These are phyloP conservation scores for Dorcus hopei DNA, from an alignment of 2,888 invertebrate genomes.

Conservation along the genomic window DNA sequence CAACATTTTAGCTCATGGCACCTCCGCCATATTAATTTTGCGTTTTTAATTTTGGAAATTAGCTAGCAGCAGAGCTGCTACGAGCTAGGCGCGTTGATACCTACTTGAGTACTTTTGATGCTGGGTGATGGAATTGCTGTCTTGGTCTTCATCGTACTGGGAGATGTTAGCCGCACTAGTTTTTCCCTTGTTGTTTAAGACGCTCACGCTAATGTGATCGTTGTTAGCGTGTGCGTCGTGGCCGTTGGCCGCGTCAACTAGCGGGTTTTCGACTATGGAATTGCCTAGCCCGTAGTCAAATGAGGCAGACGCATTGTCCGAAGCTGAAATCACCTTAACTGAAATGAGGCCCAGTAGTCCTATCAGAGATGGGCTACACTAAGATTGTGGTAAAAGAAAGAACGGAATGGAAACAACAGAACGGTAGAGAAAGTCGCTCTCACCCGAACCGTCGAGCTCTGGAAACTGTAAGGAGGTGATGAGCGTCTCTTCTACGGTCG, in stretches of 20 bases:
- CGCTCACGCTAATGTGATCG: slow-evolving; percentile 47
- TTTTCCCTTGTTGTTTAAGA: slow-evolving; percentile 46
- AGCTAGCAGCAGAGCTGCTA: slow-evolving; percentile 20
- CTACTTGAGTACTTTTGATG: slow-evolving; percentile 48
- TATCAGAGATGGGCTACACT: slow-evolving; percentile 29
- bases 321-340: slow-evolving; percentile 61
- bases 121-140: slow-evolving; percentile 36
- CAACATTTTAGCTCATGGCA: not conserved
- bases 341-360: slow-evolving; percentile 48
- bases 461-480: slow-evolving; percentile 46
- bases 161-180: slow-evolving; percentile 35
- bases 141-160: slow-evolving; percentile 42
- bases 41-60: not conserved
- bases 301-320: slow-evolving; percentile 56
- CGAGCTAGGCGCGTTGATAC: slow-evolving; percentile 34
- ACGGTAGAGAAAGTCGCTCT: slow-evolving; percentile 40
- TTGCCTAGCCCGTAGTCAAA: slow-evolving; percentile 54
- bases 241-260: slow-evolving; percentile 56
- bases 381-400: slow-evolving; percentile 6
- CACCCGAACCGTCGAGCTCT: slow-evolving; percentile 45
- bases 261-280: slow-evolving; percentile 59
- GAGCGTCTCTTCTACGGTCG: slow-evolving; percentile 50
- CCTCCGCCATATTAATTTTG: not conserved
- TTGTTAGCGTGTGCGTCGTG: slow-evolving; percentile 52
- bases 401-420: slow-evolving; percentile 15